These are phyloP conservation scores for Epinotia demarniana DNA, from an alignment of 2,888 invertebrate species.

Conservation along the genomic window DNA sequence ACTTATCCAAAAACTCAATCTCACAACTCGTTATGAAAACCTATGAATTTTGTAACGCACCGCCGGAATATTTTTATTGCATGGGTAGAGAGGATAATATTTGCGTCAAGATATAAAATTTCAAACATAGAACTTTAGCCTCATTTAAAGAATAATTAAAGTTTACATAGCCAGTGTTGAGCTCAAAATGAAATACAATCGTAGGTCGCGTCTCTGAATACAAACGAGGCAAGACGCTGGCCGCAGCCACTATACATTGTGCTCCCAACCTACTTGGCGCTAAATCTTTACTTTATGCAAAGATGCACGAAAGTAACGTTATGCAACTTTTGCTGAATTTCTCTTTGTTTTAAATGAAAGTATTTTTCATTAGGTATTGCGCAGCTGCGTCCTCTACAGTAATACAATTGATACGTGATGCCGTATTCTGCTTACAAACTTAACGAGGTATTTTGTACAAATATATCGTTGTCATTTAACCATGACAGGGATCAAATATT, in stretches of 20 bases:
- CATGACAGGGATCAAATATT: conserved; percentile 2
- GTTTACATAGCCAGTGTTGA: conserved; percentile 33
- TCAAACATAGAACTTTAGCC: conserved; percentile 24
- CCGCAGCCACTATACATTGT: conserved; percentile 56
- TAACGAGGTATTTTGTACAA: not conserved
- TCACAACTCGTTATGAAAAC: not conserved
- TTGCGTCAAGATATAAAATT: conserved; percentile 30
- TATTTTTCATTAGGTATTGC: conserved; percentile 18
- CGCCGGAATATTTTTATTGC: conserved; percentile 16
- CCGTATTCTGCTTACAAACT: not conserved
- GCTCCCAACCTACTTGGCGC: conserved; percentile 74
- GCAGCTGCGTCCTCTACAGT: not conserved
- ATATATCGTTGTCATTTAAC: not conserved
- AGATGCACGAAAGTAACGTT: conserved; percentile 59
- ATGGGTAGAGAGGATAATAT: conserved; percentile 7
- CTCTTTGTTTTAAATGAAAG: conserved; percentile 28
- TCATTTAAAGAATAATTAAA: conserved; percentile 36
- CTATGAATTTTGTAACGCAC: conserved; percentile 7
- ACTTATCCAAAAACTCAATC: not conserved
- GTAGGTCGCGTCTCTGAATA: conserved; percentile 52
- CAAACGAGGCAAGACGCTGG: conserved; percentile 61
- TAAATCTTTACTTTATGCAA: conserved; percentile 62
- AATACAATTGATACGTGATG: not conserved
- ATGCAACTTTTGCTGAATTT: conserved; percentile 52
- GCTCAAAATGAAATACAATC: conserved; percentile 39